Percentiles rank a stretch among this genome's conserved stretches.
These are phyloP conservation scores for Ericerus pela DNA, from an alignment of 1,140 invertebrate species.

Conservation along the genomic window DNA sequence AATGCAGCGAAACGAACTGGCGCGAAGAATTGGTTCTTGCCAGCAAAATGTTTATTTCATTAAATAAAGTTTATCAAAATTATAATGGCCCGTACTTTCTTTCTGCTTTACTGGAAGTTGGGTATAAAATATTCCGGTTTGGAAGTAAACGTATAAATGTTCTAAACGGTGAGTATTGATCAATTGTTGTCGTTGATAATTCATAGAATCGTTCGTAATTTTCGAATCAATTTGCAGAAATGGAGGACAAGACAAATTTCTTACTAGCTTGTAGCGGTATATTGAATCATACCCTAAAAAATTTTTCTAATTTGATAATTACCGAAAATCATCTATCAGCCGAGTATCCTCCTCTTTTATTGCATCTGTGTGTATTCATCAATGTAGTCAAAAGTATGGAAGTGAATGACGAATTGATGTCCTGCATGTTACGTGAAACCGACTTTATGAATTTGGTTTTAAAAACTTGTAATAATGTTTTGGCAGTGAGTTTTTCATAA, in stretches of 20 bases:
- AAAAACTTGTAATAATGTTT: neutral
- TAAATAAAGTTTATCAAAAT: neutral
- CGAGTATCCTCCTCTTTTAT: neutral
- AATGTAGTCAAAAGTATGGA: neutral
- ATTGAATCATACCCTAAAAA: neutral
- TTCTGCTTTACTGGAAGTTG: neutral
- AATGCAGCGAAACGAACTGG: slow-evolving; percentile 2
- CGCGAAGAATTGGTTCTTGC: neutral
- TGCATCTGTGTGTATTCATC: neutral
- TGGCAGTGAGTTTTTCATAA: neutral
- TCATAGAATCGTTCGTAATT: neutral
- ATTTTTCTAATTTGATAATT: neutral
- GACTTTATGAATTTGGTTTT: neutral
- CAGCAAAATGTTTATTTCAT: neutral
- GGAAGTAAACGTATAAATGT: neutral
- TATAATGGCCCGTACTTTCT: neutral
- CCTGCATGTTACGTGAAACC: neutral
- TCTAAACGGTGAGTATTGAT: neutral
- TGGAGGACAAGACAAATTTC: neutral
- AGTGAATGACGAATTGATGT: neutral
- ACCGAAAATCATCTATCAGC: neutral
- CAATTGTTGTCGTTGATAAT: neutral
- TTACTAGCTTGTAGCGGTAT: neutral
- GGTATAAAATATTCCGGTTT: neutral
- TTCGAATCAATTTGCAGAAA: neutral